Percentiles rank a stretch among this genome's conserved stretches.
Evolutionary conservation across 2,113 vertebrate species (phyloP).

Genomic region (Actenoides lindsayi): DNA sequence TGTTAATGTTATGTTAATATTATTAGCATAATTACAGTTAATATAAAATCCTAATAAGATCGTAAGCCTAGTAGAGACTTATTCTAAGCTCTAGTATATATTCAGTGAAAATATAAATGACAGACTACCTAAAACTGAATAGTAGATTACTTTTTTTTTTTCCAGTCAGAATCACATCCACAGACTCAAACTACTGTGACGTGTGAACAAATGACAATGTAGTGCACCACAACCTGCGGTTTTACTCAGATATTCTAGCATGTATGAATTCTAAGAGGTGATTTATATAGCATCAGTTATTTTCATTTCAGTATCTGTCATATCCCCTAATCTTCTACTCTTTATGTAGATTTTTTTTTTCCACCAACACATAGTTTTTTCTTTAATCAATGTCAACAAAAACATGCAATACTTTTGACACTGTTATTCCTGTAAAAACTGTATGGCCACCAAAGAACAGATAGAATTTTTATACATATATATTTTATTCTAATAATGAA

Average conservation of each 20-base stretch:
- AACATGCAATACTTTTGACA: background rate
- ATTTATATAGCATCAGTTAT: background rate
- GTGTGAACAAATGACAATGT: background rate
- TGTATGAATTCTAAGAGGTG: background rate
- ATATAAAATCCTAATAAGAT: background rate
- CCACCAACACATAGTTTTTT: background rate
- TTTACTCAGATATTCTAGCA: background rate
- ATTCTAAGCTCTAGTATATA: background rate
- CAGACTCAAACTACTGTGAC: background rate
- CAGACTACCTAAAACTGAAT: conserved; percentile 9
- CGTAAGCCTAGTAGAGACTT: background rate
- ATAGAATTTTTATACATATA: background rate
- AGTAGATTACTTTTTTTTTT: background rate
- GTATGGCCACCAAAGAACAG: background rate
- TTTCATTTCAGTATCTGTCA: conserved; percentile 14
- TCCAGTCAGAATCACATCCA: background rate
- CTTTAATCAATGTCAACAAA: background rate
- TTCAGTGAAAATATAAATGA: conserved; percentile 15
- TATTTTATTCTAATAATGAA: background rate
- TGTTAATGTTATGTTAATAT: background rate
- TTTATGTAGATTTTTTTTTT: background rate
- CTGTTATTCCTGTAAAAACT: background rate
- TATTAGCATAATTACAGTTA: background rate
- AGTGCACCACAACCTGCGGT: background rate
- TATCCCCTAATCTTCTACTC: background rate